These are phyloP conservation scores for Aplodontia rufa DNA, from an alignment of 2,113 vertebrate species.

Conservation along the genomic window DNA sequence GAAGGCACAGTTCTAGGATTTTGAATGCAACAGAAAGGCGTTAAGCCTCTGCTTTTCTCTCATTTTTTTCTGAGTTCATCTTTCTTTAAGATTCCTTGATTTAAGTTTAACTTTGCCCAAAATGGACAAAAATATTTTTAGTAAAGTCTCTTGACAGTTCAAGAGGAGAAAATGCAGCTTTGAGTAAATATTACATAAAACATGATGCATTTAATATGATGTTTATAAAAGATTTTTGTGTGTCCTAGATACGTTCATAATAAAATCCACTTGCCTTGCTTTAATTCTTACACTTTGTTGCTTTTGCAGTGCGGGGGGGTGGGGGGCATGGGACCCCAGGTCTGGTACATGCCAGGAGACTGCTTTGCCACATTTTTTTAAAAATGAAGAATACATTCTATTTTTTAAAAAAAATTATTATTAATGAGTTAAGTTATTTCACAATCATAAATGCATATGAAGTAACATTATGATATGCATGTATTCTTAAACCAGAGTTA, in stretches of 20 bases:
- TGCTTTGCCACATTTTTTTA: too few relatives aligned
- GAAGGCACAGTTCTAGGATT: neutral
- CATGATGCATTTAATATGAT: neutral
- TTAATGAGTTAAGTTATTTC: too few relatives aligned
- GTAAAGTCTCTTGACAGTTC: neutral
- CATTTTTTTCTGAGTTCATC: constrained; percentile 29
- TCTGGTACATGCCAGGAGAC: neutral
- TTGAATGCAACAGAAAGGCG: neutral
- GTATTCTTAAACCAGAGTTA: too few relatives aligned
- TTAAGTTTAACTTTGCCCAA: constrained; percentile 43
- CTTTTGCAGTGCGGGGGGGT: too few relatives aligned
- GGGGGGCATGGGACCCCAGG: too few relatives aligned
- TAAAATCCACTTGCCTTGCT: neutral
- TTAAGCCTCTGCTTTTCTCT: constrained; percentile 20
- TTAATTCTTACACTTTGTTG: neutral
- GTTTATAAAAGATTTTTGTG: neutral
- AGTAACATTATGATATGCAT: too few relatives aligned
- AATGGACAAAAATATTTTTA: constrained; percentile 58
- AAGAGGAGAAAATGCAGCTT: constrained; percentile 38
- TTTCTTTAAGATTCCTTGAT: neutral
- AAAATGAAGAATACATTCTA: too few relatives aligned
- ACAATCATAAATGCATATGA: too few relatives aligned
- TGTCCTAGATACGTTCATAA: constrained; percentile 22
- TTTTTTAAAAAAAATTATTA: too few relatives aligned
- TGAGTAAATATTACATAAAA: constrained; percentile 35